Evolutionary conservation across 2,888 invertebrate species (phyloP).

Genomic region (Cantharis lateralis): DNA sequence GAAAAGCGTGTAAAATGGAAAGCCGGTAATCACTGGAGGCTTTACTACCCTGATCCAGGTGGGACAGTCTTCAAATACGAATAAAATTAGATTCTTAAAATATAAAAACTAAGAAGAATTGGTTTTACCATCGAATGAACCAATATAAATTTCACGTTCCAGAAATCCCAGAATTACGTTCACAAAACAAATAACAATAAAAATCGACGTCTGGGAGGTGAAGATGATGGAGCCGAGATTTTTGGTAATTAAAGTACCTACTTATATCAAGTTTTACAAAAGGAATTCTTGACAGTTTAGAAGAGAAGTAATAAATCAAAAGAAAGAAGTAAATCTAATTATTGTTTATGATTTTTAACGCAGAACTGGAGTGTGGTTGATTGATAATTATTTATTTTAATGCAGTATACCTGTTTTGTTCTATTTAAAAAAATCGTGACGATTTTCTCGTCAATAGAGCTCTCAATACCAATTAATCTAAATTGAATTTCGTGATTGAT

Average conservation of each 20-base stretch:
- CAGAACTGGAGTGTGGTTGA: no score
- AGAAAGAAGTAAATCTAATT: no score
- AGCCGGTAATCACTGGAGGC: not conserved
- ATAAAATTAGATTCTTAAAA: not conserved
- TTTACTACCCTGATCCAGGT: not conserved
- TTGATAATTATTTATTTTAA: no score
- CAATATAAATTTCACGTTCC: no score
- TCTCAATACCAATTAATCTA: not conserved
- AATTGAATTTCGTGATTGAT: not conserved
- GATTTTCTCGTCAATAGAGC: not conserved
- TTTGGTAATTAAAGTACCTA: not conserved
- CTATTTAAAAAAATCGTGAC: not conserved
- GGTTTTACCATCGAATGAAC: no score
- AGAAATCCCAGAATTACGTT: no score
- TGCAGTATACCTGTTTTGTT: no score
- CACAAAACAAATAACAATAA: no score
- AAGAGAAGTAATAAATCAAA: not conserved
- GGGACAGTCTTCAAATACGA: not conserved
- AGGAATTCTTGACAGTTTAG: not conserved
- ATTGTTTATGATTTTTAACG: no score
- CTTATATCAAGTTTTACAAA: not conserved
- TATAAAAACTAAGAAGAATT: no score
- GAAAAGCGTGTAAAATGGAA: not conserved
- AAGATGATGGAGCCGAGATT: no score
- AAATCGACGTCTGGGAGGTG: no score